phyloP scores from a whole-genome alignment of 35 echinoderm and acorn worm species.

The Amphiura filiformis region DNA sequence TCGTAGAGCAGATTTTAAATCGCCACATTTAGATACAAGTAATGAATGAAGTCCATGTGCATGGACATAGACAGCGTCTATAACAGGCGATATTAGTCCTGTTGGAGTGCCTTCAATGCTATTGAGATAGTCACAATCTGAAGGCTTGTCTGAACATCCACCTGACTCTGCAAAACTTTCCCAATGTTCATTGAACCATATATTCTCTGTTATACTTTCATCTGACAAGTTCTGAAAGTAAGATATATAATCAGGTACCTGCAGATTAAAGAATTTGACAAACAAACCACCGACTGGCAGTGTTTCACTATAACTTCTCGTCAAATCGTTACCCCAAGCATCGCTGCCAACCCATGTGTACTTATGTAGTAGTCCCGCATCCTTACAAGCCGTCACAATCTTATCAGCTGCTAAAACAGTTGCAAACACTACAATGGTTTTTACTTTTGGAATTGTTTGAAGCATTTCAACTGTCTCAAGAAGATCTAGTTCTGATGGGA shows the following conservation, averaged over 20 bases:
- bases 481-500: not conserved
- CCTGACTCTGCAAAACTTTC: not conserved
- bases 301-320: not conserved
- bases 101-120: not conserved
- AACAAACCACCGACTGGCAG: not conserved
- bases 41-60: slow-evolving; percentile 12
- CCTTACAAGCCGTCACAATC: not conserved
- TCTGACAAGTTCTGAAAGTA: not conserved
- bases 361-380: not conserved
- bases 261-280: not conserved
- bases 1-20: too few species aligned
- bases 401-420: not conserved
- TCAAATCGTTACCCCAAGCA: not conserved
- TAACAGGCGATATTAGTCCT: not conserved
- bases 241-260: not conserved
- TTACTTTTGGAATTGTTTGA: not conserved
- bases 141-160: not conserved
- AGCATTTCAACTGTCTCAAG: not conserved
- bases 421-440: slow-evolving; percentile 3
- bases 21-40: not conserved
- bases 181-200: not conserved
- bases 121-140: not conserved
- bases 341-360: slow-evolving; percentile 26
- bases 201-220: not conserved
- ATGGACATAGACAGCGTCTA: slow-evolving; percentile 25